Percentiles rank a stretch among this genome's conserved stretches.
phyloP scores from a whole-genome alignment of 2,113 vertebrate species.

The Actenoides hombroni region DNA sequence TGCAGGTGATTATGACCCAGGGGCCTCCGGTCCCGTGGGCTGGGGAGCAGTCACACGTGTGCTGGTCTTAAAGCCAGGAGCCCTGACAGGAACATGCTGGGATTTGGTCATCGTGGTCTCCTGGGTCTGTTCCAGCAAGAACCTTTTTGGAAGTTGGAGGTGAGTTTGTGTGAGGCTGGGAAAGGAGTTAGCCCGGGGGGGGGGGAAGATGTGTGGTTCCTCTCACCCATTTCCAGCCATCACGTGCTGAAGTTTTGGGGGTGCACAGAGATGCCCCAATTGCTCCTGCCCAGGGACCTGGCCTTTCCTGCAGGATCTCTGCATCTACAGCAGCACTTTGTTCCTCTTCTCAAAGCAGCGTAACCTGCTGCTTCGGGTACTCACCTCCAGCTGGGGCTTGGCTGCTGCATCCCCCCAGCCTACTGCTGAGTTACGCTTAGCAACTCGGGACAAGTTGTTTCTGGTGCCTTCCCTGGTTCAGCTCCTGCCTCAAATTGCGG shows the following conservation, averaged over 20 bases:
- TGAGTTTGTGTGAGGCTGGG: neutral
- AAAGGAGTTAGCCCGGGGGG: neutral
- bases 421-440: accelerated
- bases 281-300: neutral
- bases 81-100: accelerated
- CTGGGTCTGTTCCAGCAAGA: neutral
- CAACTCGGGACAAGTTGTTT: neutral
- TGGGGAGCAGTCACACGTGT: accelerated
- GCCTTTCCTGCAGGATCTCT: accelerated
- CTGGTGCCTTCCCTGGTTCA: neutral
- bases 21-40: neutral
- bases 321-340: neutral
- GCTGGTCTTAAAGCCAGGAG: neutral
- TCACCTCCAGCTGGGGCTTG: neutral
- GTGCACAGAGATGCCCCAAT: no score
- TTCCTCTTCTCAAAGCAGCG: neutral
- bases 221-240: neutral
- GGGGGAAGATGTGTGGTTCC: neutral
- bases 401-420: neutral
- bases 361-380: accelerated
- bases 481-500: accelerated
- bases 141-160: neutral
- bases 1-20: neutral
- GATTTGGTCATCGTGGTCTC: no score
- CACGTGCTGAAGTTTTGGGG: accelerated